Base-by-base conservation (phyloP, 2,797 vertebrate genomes). In the Coregonus ussuriensis region DNA sequence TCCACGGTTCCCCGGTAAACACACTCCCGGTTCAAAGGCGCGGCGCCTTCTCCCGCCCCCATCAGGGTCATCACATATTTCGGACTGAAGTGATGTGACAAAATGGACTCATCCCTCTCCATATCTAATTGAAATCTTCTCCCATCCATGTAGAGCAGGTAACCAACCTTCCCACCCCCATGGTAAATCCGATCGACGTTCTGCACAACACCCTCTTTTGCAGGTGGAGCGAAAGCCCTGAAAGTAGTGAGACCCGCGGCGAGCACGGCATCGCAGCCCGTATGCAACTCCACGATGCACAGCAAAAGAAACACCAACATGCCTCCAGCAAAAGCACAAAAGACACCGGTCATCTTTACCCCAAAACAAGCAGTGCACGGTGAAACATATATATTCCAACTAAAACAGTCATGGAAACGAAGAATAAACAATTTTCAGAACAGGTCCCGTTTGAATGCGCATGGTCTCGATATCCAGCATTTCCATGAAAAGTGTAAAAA, bases 1-100 rank as follows among this genome's bases (percentile, higher is more conserved):
- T 98, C 94, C 87, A 98, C 97, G 0, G 96, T 96, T 56, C 98
- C 98, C 33, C 97, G 94, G 90, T 97, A 97, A 79, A 86, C 93
- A 90, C 97, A 99, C 79, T 90, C 94, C 82, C 88, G 89, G 81
- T 88, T 91, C 82, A 82, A 21, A 65, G 86, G 77, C 84, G 84
- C 81, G 13, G 79, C 35, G 78, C 79, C 79, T 16, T 56, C 33
- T 72, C 73, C 29, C 18, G 83, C 82, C n/a, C 86, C 88, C 82
- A 86, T 88, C 82, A 86, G 72, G 11, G 88, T 86, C 53, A 85
- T 87, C 86, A 91, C 89, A 47, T 91, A 91, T 81, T 83, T 85
- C 33, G 89, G 86, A 72, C 85, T 90, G 81, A 93, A 91, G 82
- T 92, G 92, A 80, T 86, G 92, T 80, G 94, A 93, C 80, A 91